Evolutionary conservation across 2,113 vertebrate genomes (phyloP).

Genomic region (Petroica traversi): DNA sequence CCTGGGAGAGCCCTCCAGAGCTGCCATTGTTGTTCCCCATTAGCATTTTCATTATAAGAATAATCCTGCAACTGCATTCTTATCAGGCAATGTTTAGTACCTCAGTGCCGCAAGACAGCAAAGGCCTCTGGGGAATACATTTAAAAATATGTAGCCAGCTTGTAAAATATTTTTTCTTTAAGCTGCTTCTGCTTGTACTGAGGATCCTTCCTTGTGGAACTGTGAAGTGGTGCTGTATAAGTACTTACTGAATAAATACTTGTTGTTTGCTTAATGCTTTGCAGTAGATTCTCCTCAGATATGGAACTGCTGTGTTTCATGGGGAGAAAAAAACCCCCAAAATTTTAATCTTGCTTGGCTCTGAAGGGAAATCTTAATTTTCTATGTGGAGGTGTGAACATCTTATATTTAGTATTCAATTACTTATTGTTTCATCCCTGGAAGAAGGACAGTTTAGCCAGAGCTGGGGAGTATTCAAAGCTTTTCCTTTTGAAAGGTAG

Average conservation of each 20-base stretch:
- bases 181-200: background rate
- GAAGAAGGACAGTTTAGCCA: background rate
- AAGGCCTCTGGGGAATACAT: background rate
- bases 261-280: background rate
- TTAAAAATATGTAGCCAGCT: background rate
- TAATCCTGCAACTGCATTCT: background rate
- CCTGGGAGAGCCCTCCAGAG: background rate
- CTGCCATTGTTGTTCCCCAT: background rate
- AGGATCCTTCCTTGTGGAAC: background rate
- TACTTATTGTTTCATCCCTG: background rate
- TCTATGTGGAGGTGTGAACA: background rate
- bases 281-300: background rate
- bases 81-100: background rate
- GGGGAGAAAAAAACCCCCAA: fast-evolving
- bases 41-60: background rate
- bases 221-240: background rate
- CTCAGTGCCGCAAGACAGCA: background rate
- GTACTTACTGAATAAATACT: background rate
- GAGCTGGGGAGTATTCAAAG: background rate
- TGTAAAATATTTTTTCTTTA: background rate
- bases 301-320: background rate
- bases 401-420: background rate
- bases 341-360: background rate
- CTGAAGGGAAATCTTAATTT: background rate
- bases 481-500: background rate